Evolutionary conservation across 1,140 invertebrate species (phyloP).

Genomic region (Bombus affinis): DNA sequence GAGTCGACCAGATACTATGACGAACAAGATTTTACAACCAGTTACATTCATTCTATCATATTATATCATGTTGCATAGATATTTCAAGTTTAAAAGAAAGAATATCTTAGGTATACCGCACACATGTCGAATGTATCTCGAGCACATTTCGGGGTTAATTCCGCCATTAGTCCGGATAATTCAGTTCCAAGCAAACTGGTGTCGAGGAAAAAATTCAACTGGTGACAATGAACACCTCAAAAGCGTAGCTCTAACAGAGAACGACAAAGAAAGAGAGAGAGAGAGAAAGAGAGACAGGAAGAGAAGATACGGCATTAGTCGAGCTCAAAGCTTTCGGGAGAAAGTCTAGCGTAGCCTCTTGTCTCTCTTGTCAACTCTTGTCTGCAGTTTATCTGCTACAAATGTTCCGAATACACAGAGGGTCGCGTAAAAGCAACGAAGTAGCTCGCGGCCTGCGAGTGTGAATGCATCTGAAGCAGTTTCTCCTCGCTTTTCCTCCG

Average conservation of each 20-base stretch:
- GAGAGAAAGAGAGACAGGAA: background rate
- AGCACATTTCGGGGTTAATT: conserved; percentile 8
- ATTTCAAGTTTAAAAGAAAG: too few species aligned
- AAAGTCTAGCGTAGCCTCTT: conserved; percentile 52
- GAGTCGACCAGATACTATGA: too few species aligned
- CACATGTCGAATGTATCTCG: background rate
- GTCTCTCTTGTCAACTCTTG: conserved; percentile 59
- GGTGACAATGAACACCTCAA: conserved; percentile 46
- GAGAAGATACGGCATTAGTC: conserved; percentile 9
- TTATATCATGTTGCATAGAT: too few species aligned
- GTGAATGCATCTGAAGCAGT: conserved; percentile 6
- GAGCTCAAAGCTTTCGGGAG: conserved; percentile 50
- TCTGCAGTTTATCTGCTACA: conserved; percentile 58
- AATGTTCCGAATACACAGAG: conserved; percentile 48
- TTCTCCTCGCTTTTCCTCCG: background rate
- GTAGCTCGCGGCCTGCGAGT: background rate
- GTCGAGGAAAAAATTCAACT: conserved; percentile 32
- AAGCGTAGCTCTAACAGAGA: background rate
- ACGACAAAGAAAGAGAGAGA: background rate
- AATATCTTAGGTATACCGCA: too few species aligned
- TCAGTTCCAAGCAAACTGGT: conserved; percentile 42
- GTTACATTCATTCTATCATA: too few species aligned
- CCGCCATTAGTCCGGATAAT: conserved; percentile 44
- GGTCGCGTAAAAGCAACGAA: conserved; percentile 27
- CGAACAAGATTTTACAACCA: too few species aligned